Base-by-base conservation (phyloP, 2,888 invertebrate species). In the Mylabris sibirica region DNA sequence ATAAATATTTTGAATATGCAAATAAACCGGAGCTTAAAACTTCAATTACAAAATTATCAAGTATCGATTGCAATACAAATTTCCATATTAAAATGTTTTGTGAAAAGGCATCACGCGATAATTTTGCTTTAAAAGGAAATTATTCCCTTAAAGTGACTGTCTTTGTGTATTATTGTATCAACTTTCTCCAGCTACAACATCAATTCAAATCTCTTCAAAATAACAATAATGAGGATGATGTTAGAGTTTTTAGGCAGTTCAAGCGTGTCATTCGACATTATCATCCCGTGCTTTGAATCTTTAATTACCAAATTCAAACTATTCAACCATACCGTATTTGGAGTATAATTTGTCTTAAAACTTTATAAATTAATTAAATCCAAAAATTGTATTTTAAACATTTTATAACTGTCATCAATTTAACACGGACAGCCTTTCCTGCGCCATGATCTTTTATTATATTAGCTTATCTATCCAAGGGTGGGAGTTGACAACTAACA, bases 11-110 rank as follows among this genome's bases (percentile, higher is more conserved):
- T 44, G n/a, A n/a, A 3, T 49, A 17, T 49, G 49, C 8, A 49
- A 44, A 44, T 44, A n/a, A 44, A 44, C 5, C 5, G 4, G 41
- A 3, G 6, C 17, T 17, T 44, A n/a, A 44, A 44, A 41, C 17
- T 44, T 44, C 41, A 44, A 44, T 44, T 44, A 44, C 17, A 44
- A 44, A 44, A 44, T 44, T 44, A 44, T 44, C 41, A 49, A 49
- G 0, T 49, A 49, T 49, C 49, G 49, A 49, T 49, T 49, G 20
- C 49, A 49, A 49, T 49, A 22, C 17, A 49, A n/a, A 49, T 49
- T 49, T 49, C 49, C 49, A 49, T 49, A 20, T 49, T 20, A 20
- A 49, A n/a, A 30, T 2, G 20, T 9, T 20, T 49, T 49, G 20
- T 49, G 9, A 11, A 20, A 49, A 44, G n/a, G 20, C 20, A 49